Base-by-base conservation (phyloP, 2,113 vertebrate genomes). In the Ailurus styani region DNA sequence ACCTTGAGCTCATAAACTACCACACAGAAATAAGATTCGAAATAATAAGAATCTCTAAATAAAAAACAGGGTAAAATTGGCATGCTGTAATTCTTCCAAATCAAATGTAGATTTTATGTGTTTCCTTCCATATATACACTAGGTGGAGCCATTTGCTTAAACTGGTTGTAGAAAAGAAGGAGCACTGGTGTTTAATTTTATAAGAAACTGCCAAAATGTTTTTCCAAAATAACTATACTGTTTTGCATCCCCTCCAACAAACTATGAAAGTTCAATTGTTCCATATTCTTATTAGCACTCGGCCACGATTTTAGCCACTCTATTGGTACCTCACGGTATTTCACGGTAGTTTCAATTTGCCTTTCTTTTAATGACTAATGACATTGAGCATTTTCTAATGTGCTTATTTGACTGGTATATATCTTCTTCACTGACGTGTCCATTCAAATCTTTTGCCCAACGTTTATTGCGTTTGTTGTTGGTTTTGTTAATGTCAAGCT, bases 101-200 rank as follows among this genome's bases (percentile, higher is more conserved):
- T 77, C 21, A 50, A 93, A 68, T 84, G 18, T 47, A 70, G 29
- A 87, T 40, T 83, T 72, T 60, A 27, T 84, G 42, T 8, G 34
- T 75, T 57, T 90, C 0, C 84, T 91, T 62, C 17, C 37, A 27
- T 54, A 57, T 88, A 31, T 27, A 72, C 97, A 98, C 98, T 96
- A 98, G 97, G 23, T 96, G 97, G 97, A 96, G 95, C 92, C 62
- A 93, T 96, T 84, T 90, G 50, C 92, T 96, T 84, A 87, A 93
- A 42, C 10, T 96, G 54, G n/a, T 73, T 52, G 1, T 37, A 88
- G 18, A 96, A 91, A 78, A 68, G 4, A n/a, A 17, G 23, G 7
- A 50, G 29, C 2, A 0, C 37, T 0, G 2, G 18, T 5, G 1
- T 23, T 82, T 82, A 73, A 68, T 81, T 79, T 52, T 34, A 4